Evolutionary conservation across 1,140 invertebrate species (phyloP), one percentile per base, ranked within the genome.

Genomic region (Thalassaphorura encarpata): DNA sequence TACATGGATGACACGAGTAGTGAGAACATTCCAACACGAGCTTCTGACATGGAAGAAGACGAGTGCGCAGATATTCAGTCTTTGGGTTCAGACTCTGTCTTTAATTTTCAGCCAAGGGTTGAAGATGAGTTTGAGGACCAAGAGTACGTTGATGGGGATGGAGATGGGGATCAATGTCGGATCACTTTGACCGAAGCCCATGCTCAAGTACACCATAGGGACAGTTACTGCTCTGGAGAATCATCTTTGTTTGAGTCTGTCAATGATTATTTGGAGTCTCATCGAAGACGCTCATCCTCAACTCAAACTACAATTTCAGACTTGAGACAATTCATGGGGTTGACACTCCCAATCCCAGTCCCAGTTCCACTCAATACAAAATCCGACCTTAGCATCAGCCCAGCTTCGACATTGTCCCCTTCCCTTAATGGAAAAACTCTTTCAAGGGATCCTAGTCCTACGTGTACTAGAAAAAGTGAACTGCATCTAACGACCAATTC

Each of bases 1-100:
- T 65, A 60, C 41, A 51, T 65, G 36, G 63, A 65, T 40, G 63
- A 65, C 55, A 65, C 57, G 29, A 65, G 63, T 33, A 60, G 57
- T 45, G 63, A 65, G 45, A 65, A 65, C 58, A 59, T 65, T 60
- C 60, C 60, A 42, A 62, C 60, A 19, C 49, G 58, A 45, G 54
- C 24, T 31, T 54, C 39, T 21, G 63, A 65, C 52, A 39, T 51
- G 5, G 63, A 60, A 21, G 58, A 58, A 13, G 59, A 58, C 19
- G 41, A 55, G 24, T 58, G 59, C 42, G 48, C 51, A 1, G n/a
- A n/a, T n/a, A n/a, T n/a, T n/a, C 47, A 56, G 15, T 65, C 63
- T 23, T 52, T 65, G 13, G 57, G 63, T n/a, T 62, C 60, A 16
- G 63, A 65, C 41, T 62, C 60, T 40, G 58, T 65, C 29, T 65